A percentile compares a stretch with the other conserved stretches of the same genome.
These are phyloP conservation scores for human (Homo sapiens) DNA, from an alignment of 2,113 vertebrate genomes.

Conservation along the genomic window DNA sequence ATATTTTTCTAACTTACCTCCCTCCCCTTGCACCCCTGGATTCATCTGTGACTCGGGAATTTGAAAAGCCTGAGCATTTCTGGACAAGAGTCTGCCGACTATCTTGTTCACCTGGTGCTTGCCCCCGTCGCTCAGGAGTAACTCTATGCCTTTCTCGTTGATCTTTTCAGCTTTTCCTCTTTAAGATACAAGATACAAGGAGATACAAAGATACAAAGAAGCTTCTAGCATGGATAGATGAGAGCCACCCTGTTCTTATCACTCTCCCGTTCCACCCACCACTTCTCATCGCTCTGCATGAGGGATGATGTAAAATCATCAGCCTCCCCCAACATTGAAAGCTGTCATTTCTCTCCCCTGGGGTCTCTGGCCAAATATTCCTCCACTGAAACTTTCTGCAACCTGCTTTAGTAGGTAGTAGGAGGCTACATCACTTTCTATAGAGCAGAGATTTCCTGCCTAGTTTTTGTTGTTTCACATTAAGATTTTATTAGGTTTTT, in stretches of 20 bases:
- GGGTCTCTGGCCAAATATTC: background rate
- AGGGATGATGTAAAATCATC: background rate
- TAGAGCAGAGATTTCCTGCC: background rate
- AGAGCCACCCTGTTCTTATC: background rate
- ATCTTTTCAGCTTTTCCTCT: background rate
- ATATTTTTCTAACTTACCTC: background rate
- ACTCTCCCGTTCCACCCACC: background rate
- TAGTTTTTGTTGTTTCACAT: background rate
- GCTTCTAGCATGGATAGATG: background rate
- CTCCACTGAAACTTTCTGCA: background rate
- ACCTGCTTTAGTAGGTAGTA: background rate
- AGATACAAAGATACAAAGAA: background rate
- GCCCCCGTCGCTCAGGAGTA: background rate
- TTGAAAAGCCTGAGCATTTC: background rate
- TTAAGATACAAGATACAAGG: background rate
- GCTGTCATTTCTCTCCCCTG: background rate
- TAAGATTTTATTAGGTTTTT: background rate
- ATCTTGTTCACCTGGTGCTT: background rate
- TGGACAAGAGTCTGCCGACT: background rate
- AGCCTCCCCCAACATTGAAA: accelerated
- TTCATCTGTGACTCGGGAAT: background rate
- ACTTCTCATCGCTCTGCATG: background rate
- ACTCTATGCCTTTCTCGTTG: background rate
- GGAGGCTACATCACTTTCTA: background rate
- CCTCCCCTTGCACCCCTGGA: background rate